Evolutionary conservation across 2,888 invertebrate species (phyloP).

Genomic region (Sepiola atlantica): DNA sequence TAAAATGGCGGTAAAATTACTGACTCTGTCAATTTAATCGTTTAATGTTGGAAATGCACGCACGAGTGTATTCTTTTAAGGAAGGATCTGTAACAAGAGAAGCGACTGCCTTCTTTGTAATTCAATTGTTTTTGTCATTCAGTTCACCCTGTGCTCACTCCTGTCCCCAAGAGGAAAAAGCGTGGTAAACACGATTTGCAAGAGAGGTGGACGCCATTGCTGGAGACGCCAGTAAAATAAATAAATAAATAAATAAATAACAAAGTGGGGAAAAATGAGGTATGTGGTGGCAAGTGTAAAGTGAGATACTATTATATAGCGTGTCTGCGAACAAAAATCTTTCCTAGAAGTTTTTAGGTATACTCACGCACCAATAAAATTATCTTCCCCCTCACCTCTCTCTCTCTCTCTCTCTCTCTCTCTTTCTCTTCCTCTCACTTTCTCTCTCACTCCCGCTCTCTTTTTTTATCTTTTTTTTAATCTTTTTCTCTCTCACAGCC

Average conservation of each 20-base stretch:
- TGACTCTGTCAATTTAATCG: neutral
- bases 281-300: slow-evolving; percentile 32
- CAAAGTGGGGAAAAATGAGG: neutral
- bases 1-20: neutral
- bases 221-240: neutral
- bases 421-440: neutral
- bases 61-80: neutral
- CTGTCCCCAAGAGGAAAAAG: neutral
- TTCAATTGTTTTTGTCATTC: slow-evolving; percentile 32
- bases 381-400: neutral
- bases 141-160: neutral
- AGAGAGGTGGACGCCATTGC: slow-evolving; percentile 21
- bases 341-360: neutral
- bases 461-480: no score
- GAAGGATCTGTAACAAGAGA: slow-evolving; percentile 32
- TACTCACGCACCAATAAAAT: neutral
- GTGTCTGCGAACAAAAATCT: neutral
- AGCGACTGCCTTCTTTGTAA: slow-evolving; percentile 9
- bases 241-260: no score
- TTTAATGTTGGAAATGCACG: neutral
- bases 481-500: no score
- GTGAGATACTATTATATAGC: slow-evolving; percentile 32
- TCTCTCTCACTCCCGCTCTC: no score
- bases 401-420: neutral
- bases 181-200: slow-evolving; percentile 20